Conservation (phyloP, 1,140 invertebrate genomes). For the Zaprionus ghesquierei region DNA sequence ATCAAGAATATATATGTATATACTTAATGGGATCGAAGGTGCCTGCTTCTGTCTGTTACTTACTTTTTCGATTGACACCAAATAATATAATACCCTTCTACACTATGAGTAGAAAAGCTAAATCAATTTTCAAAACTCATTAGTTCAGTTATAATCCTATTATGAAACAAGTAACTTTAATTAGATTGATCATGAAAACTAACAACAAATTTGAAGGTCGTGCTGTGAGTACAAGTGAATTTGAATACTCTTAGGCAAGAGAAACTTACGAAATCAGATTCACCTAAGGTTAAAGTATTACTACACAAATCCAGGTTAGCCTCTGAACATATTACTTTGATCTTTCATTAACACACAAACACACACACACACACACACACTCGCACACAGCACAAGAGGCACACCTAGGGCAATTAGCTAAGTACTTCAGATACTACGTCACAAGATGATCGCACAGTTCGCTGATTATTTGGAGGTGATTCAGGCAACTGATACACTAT, state of each 20-base stretch:
- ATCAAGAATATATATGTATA: no score
- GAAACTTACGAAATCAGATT: neutral
- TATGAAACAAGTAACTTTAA: neutral
- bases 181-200: neutral
- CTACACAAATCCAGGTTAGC: neutral
- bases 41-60: no score
- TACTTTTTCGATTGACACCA: no score
- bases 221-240: neutral
- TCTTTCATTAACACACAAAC: neutral
- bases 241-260: neutral
- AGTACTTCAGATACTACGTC: neutral
- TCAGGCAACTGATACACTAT: constrained; percentile 5
- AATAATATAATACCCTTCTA: no score
- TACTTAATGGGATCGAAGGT: no score
- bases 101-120: no score
- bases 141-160: no score
- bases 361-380: no score
- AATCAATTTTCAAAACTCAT: no score
- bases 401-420: neutral
- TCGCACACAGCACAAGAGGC: neutral
- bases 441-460: constrained; percentile 3
- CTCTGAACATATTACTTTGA: neutral
- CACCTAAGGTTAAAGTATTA: neutral
- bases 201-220: neutral
- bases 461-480: constrained; percentile 1